phyloP scores from a whole-genome alignment of 2,113 vertebrate species.

The Eudorcas thomsonii region DNA sequence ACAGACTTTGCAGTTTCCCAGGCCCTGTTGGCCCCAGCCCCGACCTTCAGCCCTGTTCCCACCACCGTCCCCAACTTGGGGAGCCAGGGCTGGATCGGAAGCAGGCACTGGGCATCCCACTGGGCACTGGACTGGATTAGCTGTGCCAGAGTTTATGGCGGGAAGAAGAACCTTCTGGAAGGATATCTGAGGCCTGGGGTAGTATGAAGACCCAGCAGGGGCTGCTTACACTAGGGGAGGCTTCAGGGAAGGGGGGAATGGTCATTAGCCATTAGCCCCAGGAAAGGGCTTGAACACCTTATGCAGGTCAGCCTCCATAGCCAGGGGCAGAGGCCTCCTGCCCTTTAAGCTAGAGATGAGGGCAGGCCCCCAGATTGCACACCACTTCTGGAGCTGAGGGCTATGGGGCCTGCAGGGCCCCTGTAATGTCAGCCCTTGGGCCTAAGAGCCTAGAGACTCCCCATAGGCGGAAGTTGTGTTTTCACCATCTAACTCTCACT shows the following conservation, averaged over 20 bases:
- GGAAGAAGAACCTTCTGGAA: neutral
- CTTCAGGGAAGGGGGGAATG: neutral
- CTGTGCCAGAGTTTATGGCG: neutral
- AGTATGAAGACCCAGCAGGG: neutral
- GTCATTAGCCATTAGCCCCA: neutral
- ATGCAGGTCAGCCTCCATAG: fast-evolving
- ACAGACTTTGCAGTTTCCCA: neutral
- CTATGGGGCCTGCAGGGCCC: neutral
- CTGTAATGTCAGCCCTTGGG: neutral
- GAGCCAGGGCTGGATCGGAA: neutral
- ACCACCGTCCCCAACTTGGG: neutral
- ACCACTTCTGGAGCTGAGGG: neutral
- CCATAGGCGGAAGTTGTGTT: neutral
- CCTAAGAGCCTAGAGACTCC: neutral
- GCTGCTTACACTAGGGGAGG: fast-evolving
- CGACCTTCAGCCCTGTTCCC: neutral
- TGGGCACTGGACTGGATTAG: neutral
- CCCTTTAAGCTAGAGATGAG: neutral
- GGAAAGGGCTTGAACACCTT: neutral
- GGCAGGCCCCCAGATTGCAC: neutral
- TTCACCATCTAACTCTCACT: neutral
- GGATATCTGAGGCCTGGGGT: neutral
- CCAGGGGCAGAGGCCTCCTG: neutral
- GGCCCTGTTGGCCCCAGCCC: neutral
- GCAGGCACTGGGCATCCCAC: neutral